Percentiles rank a stretch among this genome's conserved stretches.
Conservation (phyloP, 2,888 invertebrate species). For the Orthonychiurus folsomi region DNA sequence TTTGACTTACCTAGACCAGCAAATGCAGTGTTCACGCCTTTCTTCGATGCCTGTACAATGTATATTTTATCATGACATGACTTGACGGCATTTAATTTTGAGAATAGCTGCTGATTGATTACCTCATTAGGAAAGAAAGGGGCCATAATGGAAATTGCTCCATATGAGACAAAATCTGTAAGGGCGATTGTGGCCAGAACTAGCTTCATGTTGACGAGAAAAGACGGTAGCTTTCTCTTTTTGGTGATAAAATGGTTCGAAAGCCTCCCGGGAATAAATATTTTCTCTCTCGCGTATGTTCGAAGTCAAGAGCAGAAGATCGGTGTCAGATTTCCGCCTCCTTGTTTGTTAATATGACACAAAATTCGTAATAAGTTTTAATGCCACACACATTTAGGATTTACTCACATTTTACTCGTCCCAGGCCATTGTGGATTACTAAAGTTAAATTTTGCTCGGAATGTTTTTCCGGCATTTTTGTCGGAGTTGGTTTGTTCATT, state of each 20-base stretch:
- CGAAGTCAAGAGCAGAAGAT: neutral
- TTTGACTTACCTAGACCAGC: no score
- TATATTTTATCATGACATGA: no score
- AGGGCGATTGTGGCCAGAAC: conserved; percentile 57
- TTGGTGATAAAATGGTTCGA: no score
- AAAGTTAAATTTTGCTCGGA: neutral
- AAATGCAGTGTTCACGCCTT: neutral
- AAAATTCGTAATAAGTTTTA: no score
- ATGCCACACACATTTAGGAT: no score
- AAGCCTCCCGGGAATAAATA: no score
- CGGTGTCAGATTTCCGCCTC: neutral
- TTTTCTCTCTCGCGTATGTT: no score
- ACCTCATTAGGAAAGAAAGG: conserved; percentile 67
- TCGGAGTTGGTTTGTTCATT: neutral
- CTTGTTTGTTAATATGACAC: no score
- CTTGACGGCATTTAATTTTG: neutral
- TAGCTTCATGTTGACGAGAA: no score
- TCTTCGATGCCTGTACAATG: neutral
- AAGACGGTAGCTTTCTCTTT: no score
- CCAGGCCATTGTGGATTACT: no score
- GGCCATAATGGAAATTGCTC: conserved; percentile 69
- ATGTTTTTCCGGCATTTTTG: neutral
- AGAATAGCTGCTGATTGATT: conserved; percentile 16
- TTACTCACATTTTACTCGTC: no score
- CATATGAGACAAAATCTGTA: conserved; percentile 66